phyloP scores from a whole-genome alignment of 2,888 invertebrate genomes.

The Hermodice carunculata region DNA sequence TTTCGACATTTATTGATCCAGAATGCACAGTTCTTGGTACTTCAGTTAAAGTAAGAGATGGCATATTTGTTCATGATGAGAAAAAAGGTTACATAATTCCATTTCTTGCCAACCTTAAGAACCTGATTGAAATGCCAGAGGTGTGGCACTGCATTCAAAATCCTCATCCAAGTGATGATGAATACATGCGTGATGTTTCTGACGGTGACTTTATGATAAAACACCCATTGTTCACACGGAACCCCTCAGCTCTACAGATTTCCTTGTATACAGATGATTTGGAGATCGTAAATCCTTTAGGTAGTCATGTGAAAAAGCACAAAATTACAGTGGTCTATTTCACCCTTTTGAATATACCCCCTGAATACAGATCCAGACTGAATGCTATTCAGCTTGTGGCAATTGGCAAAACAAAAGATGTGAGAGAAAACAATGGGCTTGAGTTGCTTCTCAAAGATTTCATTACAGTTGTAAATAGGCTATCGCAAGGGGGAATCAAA shows the following conservation, averaged over 20 bases:
- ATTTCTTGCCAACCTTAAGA: background rate
- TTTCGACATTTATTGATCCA: no score
- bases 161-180: background rate
- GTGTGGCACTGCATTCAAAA: background rate
- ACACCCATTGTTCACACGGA: background rate
- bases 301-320: slow-evolving; percentile 16
- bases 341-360: slow-evolving; percentile 25
- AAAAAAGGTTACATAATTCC: background rate
- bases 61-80: no score
- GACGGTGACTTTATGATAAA: slow-evolving; percentile 12
- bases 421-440: slow-evolving; percentile 5
- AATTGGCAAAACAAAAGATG: slow-evolving; percentile 11
- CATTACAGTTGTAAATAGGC: background rate
- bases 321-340: slow-evolving; percentile 29
- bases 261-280: slow-evolving; percentile 11
- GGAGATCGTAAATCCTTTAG: slow-evolving; percentile 14
- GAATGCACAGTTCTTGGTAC: no score
- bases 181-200: background rate
- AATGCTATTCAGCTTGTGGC: slow-evolving; percentile 24
- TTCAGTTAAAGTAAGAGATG: no score
- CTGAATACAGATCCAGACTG: slow-evolving; percentile 23
- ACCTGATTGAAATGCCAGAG: slow-evolving; percentile 8
- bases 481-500: background rate
- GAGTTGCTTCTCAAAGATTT: background rate
- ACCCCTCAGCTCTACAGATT: slow-evolving; percentile 4